Percentiles rank a stretch among this genome's conserved stretches.
Evolutionary conservation across 2,888 invertebrate species (phyloP).

Genomic region (Agrypnus murinus): DNA sequence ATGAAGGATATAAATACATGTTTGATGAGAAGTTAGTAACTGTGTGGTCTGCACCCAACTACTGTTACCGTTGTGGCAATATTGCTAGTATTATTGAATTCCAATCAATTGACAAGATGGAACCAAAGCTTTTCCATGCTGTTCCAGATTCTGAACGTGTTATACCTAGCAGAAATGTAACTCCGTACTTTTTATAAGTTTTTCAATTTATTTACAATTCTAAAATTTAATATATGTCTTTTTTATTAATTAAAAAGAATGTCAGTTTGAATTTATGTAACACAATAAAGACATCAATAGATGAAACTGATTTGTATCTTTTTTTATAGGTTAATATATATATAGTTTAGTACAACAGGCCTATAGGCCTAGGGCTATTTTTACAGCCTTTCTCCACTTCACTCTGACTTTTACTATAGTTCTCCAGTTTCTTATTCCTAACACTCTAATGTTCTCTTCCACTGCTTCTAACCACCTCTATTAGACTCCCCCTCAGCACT

Average conservation of each 20-base stretch:
- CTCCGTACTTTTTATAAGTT: conserved; percentile 95
- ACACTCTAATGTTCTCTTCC: no score
- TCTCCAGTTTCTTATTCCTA: no score
- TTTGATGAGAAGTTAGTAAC: conserved; percentile 97
- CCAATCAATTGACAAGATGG: conserved; percentile 83
- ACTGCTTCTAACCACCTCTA: no score
- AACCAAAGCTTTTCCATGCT: conserved; percentile 92
- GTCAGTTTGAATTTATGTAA: conserved; percentile 1
- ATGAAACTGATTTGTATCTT: no score
- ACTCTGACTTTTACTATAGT: no score
- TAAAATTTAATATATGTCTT: conserved; percentile 1
- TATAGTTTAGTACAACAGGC: no score
- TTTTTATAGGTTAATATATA: no score
- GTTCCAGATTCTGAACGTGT: conserved; percentile 96
- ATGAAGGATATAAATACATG: conserved; percentile 99
- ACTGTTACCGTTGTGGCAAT: conserved; percentile 99
- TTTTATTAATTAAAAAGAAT: not conserved
- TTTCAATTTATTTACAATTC: conserved; percentile 25
- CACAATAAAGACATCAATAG: not conserved
- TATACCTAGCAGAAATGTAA: conserved; percentile 93
- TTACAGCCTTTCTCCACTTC: no score
- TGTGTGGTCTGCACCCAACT: conserved; percentile 99
- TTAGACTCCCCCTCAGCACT: no score
- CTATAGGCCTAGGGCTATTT: no score
- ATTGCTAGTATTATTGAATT: conserved; percentile 97